A percentile compares a stretch with the other conserved stretches of the same genome.
Evolutionary conservation across 2,888 invertebrate species (phyloP).

Genomic region (Apotomis betuletana): DNA sequence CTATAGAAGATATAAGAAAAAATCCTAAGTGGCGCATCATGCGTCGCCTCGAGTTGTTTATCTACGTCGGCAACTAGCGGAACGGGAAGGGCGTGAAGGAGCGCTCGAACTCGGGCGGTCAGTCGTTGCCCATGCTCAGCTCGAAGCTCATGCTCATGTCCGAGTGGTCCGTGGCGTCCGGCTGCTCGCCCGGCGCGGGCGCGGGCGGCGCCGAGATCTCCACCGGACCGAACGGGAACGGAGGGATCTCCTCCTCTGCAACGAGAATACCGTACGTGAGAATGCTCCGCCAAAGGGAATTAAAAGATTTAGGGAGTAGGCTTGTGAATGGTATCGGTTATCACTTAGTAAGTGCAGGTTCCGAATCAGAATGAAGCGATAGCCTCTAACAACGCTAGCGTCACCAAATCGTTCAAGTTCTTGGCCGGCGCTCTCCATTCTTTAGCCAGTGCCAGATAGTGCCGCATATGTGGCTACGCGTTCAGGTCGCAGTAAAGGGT

Average conservation of each 20-base stretch:
- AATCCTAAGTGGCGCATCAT: too few species aligned
- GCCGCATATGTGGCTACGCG: too few species aligned
- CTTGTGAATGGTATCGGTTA: too few species aligned
- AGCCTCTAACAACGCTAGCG: constrained; percentile 92
- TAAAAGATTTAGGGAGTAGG: too few species aligned
- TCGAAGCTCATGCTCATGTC: constrained; percentile 84
- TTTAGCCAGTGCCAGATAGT: too few species aligned
- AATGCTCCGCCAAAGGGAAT: too few species aligned
- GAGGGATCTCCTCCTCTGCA: constrained; percentile 76
- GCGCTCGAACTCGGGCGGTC: not conserved
- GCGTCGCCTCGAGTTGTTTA: too few species aligned
- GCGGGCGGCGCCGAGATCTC: constrained; percentile 48
- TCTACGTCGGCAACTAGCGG: too few species aligned
- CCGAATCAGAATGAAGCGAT: constrained; percentile 73
- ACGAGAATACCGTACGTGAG: not conserved
- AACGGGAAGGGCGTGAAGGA: too few species aligned
- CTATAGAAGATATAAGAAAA: too few species aligned
- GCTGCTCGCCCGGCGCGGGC: constrained; percentile 6
- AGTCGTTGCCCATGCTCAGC: constrained; percentile 50
- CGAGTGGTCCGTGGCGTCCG: constrained; percentile 63
- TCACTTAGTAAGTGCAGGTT: too few species aligned
- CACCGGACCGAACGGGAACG: not conserved
- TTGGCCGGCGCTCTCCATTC: constrained; percentile 86
- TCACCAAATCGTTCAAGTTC: constrained; percentile 94
- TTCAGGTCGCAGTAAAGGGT: too few species aligned